These are phyloP conservation scores for Calonectris borealis DNA, from an alignment of 2,113 vertebrate genomes.

Conservation along the genomic window DNA sequence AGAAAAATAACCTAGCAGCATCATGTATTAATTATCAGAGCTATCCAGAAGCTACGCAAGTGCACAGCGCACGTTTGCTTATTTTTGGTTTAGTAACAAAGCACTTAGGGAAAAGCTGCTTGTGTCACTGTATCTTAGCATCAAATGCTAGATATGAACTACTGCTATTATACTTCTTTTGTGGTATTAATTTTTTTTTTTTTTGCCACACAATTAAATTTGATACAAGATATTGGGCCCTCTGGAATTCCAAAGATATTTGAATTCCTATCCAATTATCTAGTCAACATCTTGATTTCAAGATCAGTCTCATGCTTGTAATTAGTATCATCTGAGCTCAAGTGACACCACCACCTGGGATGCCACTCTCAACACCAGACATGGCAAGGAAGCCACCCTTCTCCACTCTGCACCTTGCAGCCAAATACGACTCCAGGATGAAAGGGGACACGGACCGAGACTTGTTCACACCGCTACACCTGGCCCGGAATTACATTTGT, in stretches of 20 bases:
- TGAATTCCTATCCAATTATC: not conserved
- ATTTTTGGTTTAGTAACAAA: not conserved
- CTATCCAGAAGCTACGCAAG: not conserved
- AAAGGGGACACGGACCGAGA: not conserved
- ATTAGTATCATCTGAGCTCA: not conserved
- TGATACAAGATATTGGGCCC: not conserved
- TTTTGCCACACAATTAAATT: not conserved
- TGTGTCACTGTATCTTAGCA: not conserved
- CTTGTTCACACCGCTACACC: not conserved
- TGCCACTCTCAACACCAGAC: not conserved
- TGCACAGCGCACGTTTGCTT: not conserved
- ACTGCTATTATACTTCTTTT: not conserved
- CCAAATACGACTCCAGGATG: not conserved
- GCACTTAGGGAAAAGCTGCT: not conserved
- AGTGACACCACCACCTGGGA: not conserved
- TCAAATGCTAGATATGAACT: not conserved
- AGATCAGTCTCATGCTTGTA: not conserved
- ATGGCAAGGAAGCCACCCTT: accelerated
- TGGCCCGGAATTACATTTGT: not conserved
- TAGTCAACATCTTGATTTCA: not conserved
- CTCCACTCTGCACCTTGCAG: not conserved
- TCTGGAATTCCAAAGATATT: not conserved
- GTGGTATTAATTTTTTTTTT: not conserved
- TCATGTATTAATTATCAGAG: not conserved
- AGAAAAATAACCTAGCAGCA: not conserved